phyloP scores from a whole-genome alignment of 2,113 vertebrate species.

The Thalassarche chlororhynchos region DNA sequence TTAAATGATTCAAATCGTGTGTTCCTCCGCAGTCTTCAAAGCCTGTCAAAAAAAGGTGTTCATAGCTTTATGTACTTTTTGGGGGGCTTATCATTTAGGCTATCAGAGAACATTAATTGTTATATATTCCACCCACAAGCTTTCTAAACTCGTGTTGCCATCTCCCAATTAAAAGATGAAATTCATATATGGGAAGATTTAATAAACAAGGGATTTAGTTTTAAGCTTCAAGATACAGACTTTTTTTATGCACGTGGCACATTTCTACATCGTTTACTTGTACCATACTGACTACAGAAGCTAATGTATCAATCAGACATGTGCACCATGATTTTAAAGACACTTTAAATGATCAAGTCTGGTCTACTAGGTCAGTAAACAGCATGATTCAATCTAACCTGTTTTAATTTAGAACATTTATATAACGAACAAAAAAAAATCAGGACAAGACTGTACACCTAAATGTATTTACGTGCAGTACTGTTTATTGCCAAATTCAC shows the following conservation, averaged over 20 bases:
- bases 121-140: slow-evolving; percentile 59
- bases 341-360: slow-evolving; percentile 66
- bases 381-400: slow-evolving; percentile 77
- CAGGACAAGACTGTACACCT: slow-evolving; percentile 55
- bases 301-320: slow-evolving; percentile 48
- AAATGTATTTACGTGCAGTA: slow-evolving; percentile 12
- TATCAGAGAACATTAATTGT: slow-evolving; percentile 68
- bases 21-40: slow-evolving; percentile 70
- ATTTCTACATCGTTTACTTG: slow-evolving; percentile 31
- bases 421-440: slow-evolving; percentile 66
- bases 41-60: slow-evolving; percentile 69
- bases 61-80: slow-evolving; percentile 73
- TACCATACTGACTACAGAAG: slow-evolving; percentile 5
- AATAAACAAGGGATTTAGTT: slow-evolving; percentile 69
- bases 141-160: slow-evolving; percentile 59
- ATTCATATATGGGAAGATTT: slow-evolving; percentile 54
- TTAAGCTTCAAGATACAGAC: slow-evolving; percentile 57
- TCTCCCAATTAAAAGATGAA: slow-evolving; percentile 59
- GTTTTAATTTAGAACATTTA: slow-evolving; percentile 78
- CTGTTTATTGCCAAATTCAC: neutral
- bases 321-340: slow-evolving; percentile 58
- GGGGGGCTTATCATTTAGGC: slow-evolving; percentile 72
- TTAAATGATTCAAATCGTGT: neutral
- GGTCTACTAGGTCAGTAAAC: slow-evolving; percentile 68
- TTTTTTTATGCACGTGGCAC: slow-evolving; percentile 47